Evolutionary conservation across 2,797 vertebrate species (phyloP).

Genomic region (Buceros bicornis): DNA sequence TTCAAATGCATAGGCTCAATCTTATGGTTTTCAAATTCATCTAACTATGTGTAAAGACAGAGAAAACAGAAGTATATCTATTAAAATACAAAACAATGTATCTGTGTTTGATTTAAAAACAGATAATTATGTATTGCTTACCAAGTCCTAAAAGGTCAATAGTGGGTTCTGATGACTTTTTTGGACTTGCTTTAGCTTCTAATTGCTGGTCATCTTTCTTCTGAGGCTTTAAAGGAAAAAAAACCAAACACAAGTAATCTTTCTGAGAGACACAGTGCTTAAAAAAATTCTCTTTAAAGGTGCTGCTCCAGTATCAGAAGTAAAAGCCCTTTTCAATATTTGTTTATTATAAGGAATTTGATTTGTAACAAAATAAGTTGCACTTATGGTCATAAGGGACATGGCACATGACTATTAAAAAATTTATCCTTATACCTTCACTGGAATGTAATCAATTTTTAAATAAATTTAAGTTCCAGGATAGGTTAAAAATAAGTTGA

Average conservation of each 20-base stretch:
- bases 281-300: neutral
- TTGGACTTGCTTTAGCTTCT: slow-evolving; percentile 88
- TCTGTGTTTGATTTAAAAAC: neutral
- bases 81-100: neutral
- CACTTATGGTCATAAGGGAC: neutral
- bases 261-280: neutral
- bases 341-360: neutral
- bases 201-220: slow-evolving; percentile 89
- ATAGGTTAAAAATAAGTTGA: neutral
- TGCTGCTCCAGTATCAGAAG: neutral
- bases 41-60: slow-evolving; percentile 32
- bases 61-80: neutral
- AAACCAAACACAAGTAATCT: neutral
- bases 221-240: slow-evolving; percentile 71
- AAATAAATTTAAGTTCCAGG: neutral
- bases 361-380: neutral
- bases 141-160: slow-evolving; percentile 95
- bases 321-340: neutral
- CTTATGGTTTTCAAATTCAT: slow-evolving; percentile 38
- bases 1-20: slow-evolving; percentile 37
- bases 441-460: neutral
- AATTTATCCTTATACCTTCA: neutral
- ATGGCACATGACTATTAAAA: neutral
- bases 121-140: slow-evolving; percentile 80
- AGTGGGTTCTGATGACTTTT: slow-evolving; percentile 86